These are phyloP conservation scores for Stratiomys singularior DNA, from an alignment of 2,888 invertebrate genomes.

Conservation along the genomic window DNA sequence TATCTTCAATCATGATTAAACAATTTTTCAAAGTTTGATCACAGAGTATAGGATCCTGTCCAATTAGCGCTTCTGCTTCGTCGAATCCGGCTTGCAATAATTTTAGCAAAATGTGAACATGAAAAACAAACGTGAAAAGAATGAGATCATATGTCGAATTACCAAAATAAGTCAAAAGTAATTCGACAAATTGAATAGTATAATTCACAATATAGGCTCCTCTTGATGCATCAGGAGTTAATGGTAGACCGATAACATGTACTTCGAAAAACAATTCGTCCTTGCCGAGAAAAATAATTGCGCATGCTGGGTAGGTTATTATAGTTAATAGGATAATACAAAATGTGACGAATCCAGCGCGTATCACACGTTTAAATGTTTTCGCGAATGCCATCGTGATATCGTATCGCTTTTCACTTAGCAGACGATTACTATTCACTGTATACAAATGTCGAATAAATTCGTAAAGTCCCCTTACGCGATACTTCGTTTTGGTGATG, in stretches of 20 bases:
- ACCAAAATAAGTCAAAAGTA: neutral
- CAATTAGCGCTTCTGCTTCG: neutral
- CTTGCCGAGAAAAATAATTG: neutral
- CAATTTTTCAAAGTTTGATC: neutral
- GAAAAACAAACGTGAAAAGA: neutral
- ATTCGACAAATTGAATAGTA: neutral
- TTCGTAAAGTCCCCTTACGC: neutral
- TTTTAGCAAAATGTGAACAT: neutral
- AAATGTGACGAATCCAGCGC: neutral
- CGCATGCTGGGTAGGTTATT: neutral
- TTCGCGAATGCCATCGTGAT: too few relatives aligned
- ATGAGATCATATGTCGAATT: neutral
- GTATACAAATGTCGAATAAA: neutral
- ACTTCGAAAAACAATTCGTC: neutral
- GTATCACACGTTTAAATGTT: too few relatives aligned
- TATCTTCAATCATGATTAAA: neutral
- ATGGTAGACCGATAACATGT: neutral
- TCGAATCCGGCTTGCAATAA: neutral
- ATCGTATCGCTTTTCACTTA: too few relatives aligned
- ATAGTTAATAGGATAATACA: neutral
- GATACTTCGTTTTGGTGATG: neutral
- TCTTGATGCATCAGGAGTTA: neutral
- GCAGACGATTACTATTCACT: neutral
- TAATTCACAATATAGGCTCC: neutral
- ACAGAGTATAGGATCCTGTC: neutral